Evolutionary conservation across 2,888 invertebrate species (phyloP).

Genomic region (Cordilura impudica): DNA sequence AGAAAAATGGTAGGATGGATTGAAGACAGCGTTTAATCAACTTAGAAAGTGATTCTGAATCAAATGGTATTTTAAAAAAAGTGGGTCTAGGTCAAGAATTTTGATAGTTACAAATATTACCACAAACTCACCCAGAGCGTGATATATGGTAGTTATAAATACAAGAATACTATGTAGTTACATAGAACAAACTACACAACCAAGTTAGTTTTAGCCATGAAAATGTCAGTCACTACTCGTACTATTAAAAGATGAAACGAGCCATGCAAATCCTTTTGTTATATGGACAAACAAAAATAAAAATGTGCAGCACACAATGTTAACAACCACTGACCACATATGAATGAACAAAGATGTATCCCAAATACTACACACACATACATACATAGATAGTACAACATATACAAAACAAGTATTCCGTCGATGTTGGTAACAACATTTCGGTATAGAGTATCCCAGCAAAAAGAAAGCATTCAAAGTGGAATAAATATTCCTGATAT

Average conservation of each 20-base stretch:
- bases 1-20: too few species aligned
- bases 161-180: conserved; percentile 11
- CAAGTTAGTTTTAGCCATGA: conserved; percentile 51
- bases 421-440: too few species aligned
- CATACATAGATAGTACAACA: neutral
- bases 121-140: too few species aligned
- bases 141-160: too few species aligned
- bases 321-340: conserved; percentile 60
- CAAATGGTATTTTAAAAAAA: too few species aligned
- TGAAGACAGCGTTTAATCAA: too few species aligned
- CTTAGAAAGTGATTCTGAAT: too few species aligned
- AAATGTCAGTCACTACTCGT: conserved; percentile 51
- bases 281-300: conserved; percentile 55
- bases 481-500: too few species aligned
- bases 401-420: neutral
- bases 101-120: too few species aligned
- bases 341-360: conserved; percentile 43
- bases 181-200: neutral
- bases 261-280: conserved; percentile 66
- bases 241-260: conserved; percentile 61
- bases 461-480: too few species aligned
- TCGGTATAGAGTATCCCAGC: neutral
- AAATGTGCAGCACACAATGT: conserved; percentile 38
- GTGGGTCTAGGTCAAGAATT: too few species aligned
- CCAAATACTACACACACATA: neutral